Conservation (phyloP, 2,113 vertebrate species). For the Bos indicus region DNA sequence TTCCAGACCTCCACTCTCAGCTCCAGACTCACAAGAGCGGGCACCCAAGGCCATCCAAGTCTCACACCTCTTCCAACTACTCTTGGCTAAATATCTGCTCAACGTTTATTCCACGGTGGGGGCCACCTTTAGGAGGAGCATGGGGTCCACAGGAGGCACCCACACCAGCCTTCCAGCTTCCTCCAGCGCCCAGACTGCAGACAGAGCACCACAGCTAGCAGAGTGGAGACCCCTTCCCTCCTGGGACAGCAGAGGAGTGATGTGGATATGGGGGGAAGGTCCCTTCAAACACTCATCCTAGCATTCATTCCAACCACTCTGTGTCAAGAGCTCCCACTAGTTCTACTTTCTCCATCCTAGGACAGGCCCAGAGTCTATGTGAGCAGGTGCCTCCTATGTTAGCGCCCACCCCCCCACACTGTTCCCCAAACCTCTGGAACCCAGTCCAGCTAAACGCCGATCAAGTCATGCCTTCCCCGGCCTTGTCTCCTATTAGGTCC, state of each 20-base stretch:
- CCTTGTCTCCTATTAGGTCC: background rate
- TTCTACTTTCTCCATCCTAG: background rate
- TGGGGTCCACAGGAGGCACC: accelerated
- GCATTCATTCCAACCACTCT: background rate
- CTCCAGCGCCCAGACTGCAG: too few relatives aligned
- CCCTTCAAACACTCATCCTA: background rate
- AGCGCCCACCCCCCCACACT: background rate
- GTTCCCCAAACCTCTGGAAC: background rate
- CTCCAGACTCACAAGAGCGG: background rate
- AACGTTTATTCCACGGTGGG: background rate
- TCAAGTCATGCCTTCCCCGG: background rate
- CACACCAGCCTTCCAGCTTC: background rate
- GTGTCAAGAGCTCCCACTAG: too few relatives aligned
- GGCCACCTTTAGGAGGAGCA: too few relatives aligned
- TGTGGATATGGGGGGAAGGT: background rate
- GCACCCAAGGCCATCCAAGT: background rate
- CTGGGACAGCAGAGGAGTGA: background rate
- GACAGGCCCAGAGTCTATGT: background rate
- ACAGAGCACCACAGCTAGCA: too few relatives aligned
- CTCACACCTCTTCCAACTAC: background rate
- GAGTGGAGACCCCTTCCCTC: background rate
- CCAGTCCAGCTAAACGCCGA: background rate
- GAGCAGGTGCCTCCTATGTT: background rate
- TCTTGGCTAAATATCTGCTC: background rate
- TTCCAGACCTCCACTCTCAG: background rate